Base-by-base conservation (phyloP, 2,113 vertebrate genomes). In the Hiodon alosoides region DNA sequence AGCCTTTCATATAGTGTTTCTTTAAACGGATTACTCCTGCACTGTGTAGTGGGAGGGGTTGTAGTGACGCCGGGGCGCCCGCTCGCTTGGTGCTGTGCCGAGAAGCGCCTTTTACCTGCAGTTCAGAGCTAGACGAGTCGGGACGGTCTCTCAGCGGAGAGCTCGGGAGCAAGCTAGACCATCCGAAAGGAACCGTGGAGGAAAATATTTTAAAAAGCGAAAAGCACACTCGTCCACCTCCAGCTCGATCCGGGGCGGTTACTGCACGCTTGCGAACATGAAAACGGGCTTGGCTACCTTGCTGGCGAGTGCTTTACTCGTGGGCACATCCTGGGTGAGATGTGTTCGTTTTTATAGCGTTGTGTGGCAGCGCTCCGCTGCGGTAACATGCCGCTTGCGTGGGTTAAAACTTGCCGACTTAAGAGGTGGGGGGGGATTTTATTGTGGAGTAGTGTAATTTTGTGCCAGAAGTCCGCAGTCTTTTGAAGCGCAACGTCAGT, bases 251-350 rank as follows among this genome's bases (percentile, higher is more conserved):
- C 11, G 78, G 72, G 70, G 53, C 73, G n/a, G 50, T 31, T 46
- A 9, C 10, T 60, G 79, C 61, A 71, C n/a, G 60, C 81, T 82
- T 77, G 87, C 86, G 80, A 89, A 88, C 78, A 91, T 91, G 90
- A 85, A 81, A 83, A 75, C 73, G 70, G 85, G 79, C 83, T 85
- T 86, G 82, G 73, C 80, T 78, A 57, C 89, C 82, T 72, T 87
- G 76, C 76, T 90, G 87, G 82, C 87, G 83, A 89, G 84, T 84
- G 83, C 86, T 85, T 85, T 89, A 80, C 82, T 90, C 73, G 81
- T 81, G 82, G 85, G 81, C 72, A 81, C 88, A 82, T 90, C 90
- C 77, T 85, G 71, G 91, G 91, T 92, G 89, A 91, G 91, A 87
- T 75, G 76, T 79, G 77, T 86, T 83, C 0, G 74, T 17, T 52